Conservation (phyloP, 53 echinoderm and acorn worm genomes). For the Antedon mediterranea region DNA sequence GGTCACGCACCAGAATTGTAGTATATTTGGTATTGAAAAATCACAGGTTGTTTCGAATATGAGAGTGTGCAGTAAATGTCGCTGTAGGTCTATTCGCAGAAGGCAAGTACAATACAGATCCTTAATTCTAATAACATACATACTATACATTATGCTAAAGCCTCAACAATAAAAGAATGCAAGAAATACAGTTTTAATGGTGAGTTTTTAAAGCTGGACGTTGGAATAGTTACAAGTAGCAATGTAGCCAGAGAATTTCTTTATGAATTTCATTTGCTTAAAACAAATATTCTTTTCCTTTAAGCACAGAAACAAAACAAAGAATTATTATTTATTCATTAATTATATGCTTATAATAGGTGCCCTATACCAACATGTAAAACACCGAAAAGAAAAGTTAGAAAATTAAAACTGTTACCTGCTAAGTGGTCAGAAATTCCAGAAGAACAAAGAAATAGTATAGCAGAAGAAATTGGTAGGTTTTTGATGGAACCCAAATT, state of each 20-base stretch:
- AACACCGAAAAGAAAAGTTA: conserved; percentile 66
- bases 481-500: too few species aligned
- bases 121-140: too few species aligned
- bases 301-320: too few species aligned
- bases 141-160: too few species aligned
- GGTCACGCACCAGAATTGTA: conserved; percentile 83
- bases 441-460: conserved; percentile 52
- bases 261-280: too few species aligned
- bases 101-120: conserved; percentile 47
- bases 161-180: too few species aligned
- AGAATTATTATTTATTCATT: too few species aligned
- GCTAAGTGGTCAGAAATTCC: conserved; percentile 84
- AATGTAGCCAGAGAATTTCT: too few species aligned
- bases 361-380: conserved; percentile 97
- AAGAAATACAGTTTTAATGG: too few species aligned
- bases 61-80: conserved; percentile 91
- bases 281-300: too few species aligned
- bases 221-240: too few species aligned
- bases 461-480: conserved; percentile 84
- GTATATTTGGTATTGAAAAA: conserved; percentile 72
- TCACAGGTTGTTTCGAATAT: conserved; percentile 71
- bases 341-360: conserved; percentile 18
- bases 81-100: conserved; percentile 81
- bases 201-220: too few species aligned
- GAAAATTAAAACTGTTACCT: conserved; percentile 76